Conservation (phyloP, 2,888 invertebrate genomes). For the Agriopis leucophaearia region DNA sequence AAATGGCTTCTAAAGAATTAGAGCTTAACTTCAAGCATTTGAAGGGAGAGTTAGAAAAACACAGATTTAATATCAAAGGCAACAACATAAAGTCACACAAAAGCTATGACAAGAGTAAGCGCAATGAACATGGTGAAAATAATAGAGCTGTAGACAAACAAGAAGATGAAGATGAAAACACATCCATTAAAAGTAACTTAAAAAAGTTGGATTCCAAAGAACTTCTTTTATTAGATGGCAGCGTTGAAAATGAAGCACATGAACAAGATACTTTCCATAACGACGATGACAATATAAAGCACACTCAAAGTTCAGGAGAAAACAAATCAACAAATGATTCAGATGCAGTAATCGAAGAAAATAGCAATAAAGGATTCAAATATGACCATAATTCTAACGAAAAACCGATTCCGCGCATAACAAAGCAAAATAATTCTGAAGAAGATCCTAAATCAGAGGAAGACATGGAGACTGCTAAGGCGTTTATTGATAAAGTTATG, state of each 20-base stretch:
- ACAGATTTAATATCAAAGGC: slow-evolving; percentile 14
- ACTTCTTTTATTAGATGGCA: slow-evolving; percentile 11
- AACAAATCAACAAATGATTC: slow-evolving; percentile 4
- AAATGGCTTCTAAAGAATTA: slow-evolving; percentile 36
- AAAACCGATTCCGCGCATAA: slow-evolving; percentile 4
- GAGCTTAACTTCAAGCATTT: slow-evolving; percentile 52
- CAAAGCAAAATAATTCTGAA: neutral
- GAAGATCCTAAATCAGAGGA: neutral
- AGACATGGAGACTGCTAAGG: neutral
- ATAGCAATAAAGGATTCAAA: neutral
- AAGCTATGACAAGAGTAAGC: slow-evolving; percentile 6
- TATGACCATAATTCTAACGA: slow-evolving; percentile 5
- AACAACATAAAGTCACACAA: neutral
- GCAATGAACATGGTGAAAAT: slow-evolving; percentile 2
- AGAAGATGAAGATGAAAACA: slow-evolving; percentile 15
- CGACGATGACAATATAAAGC: neutral
- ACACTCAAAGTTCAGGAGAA: neutral
- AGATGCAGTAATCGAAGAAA: slow-evolving; percentile 2
- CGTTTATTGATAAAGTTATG: slow-evolving; percentile 11
- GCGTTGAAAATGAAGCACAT: slow-evolving; percentile 15
- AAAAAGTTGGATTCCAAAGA: slow-evolving; percentile 10
- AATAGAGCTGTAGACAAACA: slow-evolving; percentile 7
- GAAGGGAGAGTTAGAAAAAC: slow-evolving; percentile 32
- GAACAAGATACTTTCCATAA: slow-evolving; percentile 27
- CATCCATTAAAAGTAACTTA: neutral